These are phyloP conservation scores for Plestiodon gilberti DNA, from an alignment of 2,113 vertebrate species.

Conservation along the genomic window DNA sequence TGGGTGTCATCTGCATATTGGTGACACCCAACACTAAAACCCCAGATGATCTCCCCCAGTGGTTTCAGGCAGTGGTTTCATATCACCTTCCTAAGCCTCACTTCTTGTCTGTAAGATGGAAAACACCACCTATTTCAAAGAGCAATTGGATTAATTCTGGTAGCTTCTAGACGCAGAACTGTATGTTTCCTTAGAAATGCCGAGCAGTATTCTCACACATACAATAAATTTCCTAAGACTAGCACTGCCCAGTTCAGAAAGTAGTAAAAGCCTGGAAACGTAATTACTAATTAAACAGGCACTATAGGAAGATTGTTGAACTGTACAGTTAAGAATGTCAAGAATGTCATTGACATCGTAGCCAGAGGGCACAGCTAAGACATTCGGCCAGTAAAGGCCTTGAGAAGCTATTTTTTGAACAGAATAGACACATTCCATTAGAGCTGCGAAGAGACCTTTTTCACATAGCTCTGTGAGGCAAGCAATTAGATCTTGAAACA, in stretches of 20 bases:
- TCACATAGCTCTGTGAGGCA: neutral
- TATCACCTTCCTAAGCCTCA: neutral
- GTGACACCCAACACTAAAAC: too few relatives aligned
- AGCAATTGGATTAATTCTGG: constrained; percentile 49
- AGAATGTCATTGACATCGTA: neutral
- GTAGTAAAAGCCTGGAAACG: constrained; percentile 28
- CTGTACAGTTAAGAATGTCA: neutral
- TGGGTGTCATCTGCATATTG: too few relatives aligned
- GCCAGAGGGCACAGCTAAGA: neutral
- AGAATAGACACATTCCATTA: neutral
- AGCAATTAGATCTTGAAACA: neutral
- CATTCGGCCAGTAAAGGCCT: neutral
- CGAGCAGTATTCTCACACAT: constrained; percentile 27
- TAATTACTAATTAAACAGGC: constrained; percentile 23
- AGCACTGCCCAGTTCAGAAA: constrained; percentile 13
- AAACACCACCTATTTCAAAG: constrained; percentile 36
- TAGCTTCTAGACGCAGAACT: constrained; percentile 37
- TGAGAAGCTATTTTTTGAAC: neutral
- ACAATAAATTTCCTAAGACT: constrained; percentile 46
- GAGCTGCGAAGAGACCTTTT: neutral
- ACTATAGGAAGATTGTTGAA: constrained; percentile 17
- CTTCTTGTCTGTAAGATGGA: constrained; percentile 34
- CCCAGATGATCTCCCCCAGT: too few relatives aligned
- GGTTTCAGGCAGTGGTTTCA: neutral
- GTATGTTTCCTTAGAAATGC: constrained; percentile 29